Evolutionary conservation across 2,888 invertebrate genomes (phyloP).

Genomic region (Ophion costatus): DNA sequence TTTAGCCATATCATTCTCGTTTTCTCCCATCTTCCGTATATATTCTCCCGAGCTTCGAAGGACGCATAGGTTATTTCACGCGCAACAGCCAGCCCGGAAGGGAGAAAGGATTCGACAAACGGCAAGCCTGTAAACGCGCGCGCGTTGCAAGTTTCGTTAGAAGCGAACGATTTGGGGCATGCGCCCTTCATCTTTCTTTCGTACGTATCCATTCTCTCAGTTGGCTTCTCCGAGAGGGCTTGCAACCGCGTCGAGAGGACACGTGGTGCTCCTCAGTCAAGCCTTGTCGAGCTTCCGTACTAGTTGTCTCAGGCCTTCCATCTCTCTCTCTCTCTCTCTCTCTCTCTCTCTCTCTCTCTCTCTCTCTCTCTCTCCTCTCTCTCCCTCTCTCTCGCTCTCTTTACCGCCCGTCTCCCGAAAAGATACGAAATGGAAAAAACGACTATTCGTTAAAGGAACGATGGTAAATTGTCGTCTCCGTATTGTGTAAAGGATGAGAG

Average conservation of each 20-base stretch:
- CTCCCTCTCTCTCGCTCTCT: too few species aligned
- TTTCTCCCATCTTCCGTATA: not conserved
- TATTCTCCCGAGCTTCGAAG: not conserved
- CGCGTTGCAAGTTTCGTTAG: constrained; percentile 43
- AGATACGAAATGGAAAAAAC: not conserved
- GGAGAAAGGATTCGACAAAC: constrained; percentile 1
- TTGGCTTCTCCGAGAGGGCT: constrained; percentile 67
- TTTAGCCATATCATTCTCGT: not conserved
- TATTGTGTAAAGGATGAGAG: constrained; percentile 13
- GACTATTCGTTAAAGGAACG: not conserved
- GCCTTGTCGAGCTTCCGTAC: constrained; percentile 73
- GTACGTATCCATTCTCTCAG: constrained; percentile 39
- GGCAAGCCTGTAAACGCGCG: constrained; percentile 32
- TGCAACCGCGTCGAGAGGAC: constrained; percentile 74
- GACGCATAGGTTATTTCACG: constrained; percentile 36
- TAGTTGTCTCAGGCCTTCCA: constrained; percentile 7
- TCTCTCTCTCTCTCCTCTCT: too few species aligned
- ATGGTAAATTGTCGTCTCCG: not conserved
- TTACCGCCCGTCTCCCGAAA: too few species aligned
- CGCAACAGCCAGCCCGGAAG: constrained; percentile 2
- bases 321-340: too few species aligned
- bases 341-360: too few species aligned
- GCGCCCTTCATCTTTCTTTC: constrained; percentile 68
- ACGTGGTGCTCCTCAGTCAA: constrained; percentile 78
- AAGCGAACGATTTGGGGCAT: constrained; percentile 72